phyloP scores from a whole-genome alignment of 2,113 vertebrate genomes.

The Paramisgurnus dabryanus region DNA sequence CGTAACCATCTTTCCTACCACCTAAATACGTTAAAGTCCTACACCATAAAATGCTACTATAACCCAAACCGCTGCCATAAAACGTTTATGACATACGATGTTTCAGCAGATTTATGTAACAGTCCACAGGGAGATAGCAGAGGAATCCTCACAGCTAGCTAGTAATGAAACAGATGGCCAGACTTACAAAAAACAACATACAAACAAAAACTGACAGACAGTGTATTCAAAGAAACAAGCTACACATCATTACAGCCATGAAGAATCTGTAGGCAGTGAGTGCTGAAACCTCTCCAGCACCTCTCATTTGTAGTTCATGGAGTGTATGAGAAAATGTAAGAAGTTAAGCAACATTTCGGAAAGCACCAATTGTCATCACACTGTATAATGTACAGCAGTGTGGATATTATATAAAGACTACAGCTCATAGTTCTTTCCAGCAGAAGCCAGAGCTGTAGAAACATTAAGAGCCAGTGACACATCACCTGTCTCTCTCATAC shows the following conservation, averaged over 20 bases:
- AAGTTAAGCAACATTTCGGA: neutral
- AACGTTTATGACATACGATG: neutral
- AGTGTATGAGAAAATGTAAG: neutral
- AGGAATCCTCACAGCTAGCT: conserved; percentile 30
- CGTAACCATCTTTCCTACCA: neutral
- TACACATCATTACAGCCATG: neutral
- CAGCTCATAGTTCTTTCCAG: conserved; percentile 30
- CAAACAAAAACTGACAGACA: neutral
- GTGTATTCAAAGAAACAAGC: neutral
- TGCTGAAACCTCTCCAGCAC: neutral
- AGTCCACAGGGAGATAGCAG: neutral
- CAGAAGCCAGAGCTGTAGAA: conserved; percentile 1
- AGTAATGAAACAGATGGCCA: conserved; percentile 14
- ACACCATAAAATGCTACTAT: neutral
- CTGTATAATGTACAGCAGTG: neutral
- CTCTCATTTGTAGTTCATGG: conserved; percentile 2
- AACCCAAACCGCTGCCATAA: neutral
- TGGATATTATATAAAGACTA: neutral
- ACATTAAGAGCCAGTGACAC: conserved; percentile 39
- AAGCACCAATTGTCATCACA: neutral
- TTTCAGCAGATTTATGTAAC: conserved; percentile 10
- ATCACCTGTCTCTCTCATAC: conserved; percentile 50
- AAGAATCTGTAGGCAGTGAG: conserved; percentile 1
- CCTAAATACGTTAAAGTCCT: neutral
- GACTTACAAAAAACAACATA: conserved; percentile 15